A percentile compares a stretch with the other conserved stretches of the same genome.
Evolutionary conservation across 2,113 vertebrate genomes (phyloP).

Genomic region (Cynopterus brachyotis): DNA sequence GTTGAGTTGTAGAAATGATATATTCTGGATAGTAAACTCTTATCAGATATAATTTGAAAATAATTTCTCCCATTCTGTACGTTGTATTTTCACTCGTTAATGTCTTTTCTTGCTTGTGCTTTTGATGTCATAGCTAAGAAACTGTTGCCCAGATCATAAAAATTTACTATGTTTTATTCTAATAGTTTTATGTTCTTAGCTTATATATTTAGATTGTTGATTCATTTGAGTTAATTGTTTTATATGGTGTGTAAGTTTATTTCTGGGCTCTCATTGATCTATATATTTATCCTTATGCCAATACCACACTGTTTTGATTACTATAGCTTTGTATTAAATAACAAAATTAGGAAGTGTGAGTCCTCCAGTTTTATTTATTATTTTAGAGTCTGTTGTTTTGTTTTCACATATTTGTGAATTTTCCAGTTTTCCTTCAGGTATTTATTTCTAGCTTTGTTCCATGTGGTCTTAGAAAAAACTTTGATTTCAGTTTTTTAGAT

Average conservation of each 20-base stretch:
- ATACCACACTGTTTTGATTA: neutral
- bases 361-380: neutral
- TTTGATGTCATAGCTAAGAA: too few relatives aligned
- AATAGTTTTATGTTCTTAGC: too few relatives aligned
- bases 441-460: neutral
- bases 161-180: too few relatives aligned
- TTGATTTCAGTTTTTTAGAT: neutral
- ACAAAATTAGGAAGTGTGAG: neutral
- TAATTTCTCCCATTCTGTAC: too few relatives aligned
- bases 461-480: neutral
- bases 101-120: too few relatives aligned
- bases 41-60: too few relatives aligned
- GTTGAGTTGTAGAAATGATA: neutral
- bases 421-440: neutral
- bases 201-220: too few relatives aligned
- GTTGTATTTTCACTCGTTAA: too few relatives aligned
- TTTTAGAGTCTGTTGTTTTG: neutral
- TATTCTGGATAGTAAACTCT: too few relatives aligned
- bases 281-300: neutral
- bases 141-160: too few relatives aligned
- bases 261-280: neutral
- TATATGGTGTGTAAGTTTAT: neutral
- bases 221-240: neutral
- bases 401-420: neutral
- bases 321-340: neutral